Base-by-base conservation (phyloP, 2,113 vertebrate species). In the Peromyscus polionotus region DNA sequence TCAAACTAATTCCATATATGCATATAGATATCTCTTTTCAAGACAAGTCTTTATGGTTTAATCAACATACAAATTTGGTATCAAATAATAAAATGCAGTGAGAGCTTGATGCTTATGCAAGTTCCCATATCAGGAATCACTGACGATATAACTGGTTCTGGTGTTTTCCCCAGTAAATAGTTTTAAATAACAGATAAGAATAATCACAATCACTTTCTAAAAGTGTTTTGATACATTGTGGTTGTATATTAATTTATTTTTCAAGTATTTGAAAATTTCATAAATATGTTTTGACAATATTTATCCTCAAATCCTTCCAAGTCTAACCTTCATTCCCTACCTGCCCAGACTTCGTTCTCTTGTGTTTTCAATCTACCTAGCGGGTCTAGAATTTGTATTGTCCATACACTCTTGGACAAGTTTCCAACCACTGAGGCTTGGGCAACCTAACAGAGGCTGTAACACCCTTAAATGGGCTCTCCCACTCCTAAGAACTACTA, bases 21-120 rank as follows among this genome's bases (percentile, higher is more conserved):
- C 20, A 92, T 19, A 57, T 63, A 72, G 13, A 19, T 91, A 48
- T 83, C 93, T 76, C 39, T 80, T 92, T 97, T 88, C 3, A 81
- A 65, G 61, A 86, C 0, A 45, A 39, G 33, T 59, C 63, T 2
- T n/a, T 68, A 48, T 59, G 10, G 42, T 8, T 73, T 91, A 12
- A 57, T 80, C 90, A 70, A 90, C 90, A n/a, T 76, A 63, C 0
- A 93, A 83, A 75, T 61, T 92, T 39, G n/a, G 13, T 45, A 33
- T 28, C 81, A 95, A 76, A 70, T 54, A 92, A 63, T n/a, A 39
- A 90, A 31, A 77, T 9, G 12, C 42, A 89, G 22, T 26, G 11
- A 90, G 42, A 91, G 17, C 77, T 76, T 12, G n/a, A 84, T 67
- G 59, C 10, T 61, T 12, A 77, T 86, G 51, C 7, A 17, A 28